These are phyloP conservation scores for Chaetodon auriga DNA, from an alignment of 2,113 vertebrate species.

Conservation along the genomic window DNA sequence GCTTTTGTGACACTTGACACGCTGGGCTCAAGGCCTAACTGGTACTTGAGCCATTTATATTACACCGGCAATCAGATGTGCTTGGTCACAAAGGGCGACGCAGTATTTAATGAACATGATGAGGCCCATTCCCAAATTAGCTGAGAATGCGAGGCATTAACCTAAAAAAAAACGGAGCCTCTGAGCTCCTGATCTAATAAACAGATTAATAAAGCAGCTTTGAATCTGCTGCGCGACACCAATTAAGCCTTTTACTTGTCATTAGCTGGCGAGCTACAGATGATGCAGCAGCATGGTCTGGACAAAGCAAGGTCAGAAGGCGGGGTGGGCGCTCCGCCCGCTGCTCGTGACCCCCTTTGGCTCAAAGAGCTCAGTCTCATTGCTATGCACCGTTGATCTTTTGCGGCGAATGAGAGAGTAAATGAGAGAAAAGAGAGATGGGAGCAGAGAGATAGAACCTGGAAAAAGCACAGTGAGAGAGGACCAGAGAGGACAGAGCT, in stretches of 20 bases:
- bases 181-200: slow-evolving; percentile 56
- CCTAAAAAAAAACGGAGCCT: not conserved
- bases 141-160: not conserved
- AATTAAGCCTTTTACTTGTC: slow-evolving; percentile 62
- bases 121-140: slow-evolving; percentile 37
- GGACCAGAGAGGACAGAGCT: slow-evolving; percentile 11
- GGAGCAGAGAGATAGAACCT: slow-evolving; percentile 3
- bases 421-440: slow-evolving; percentile 49
- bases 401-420: slow-evolving; percentile 41
- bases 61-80: slow-evolving; percentile 8
- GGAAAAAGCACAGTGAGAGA: not conserved
- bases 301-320: slow-evolving; percentile 65
- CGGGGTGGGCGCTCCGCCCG: slow-evolving; percentile 26
- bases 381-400: slow-evolving; percentile 62
- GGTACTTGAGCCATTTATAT: slow-evolving; percentile 3
- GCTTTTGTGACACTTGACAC: not conserved
- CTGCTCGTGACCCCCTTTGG: slow-evolving; percentile 51
- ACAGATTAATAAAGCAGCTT: slow-evolving; percentile 65
- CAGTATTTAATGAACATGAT: slow-evolving; percentile 29
- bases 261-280: slow-evolving; percentile 52
- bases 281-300: slow-evolving; percentile 44
- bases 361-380: slow-evolving; percentile 57
- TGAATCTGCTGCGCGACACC: slow-evolving; percentile 33
- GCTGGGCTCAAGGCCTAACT: slow-evolving; percentile 3
- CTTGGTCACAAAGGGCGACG: slow-evolving; percentile 18